Evolutionary conservation across 2,888 invertebrate genomes (phyloP).

Genomic region (Melinaea marsaeus): DNA sequence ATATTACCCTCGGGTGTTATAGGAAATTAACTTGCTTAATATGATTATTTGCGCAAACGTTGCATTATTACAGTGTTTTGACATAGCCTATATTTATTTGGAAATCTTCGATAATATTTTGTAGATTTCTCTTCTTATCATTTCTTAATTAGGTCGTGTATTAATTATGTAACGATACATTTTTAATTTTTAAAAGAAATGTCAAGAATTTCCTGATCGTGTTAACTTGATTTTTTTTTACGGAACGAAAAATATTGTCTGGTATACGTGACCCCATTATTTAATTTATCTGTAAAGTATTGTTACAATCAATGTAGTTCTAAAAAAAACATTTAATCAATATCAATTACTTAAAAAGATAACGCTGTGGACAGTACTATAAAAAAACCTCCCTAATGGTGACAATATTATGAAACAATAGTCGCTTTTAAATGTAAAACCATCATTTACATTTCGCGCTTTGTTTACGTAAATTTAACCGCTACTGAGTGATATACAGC

Average conservation of each 20-base stretch:
- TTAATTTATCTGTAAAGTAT: conserved; percentile 9
- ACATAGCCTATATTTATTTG: no score
- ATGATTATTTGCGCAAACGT: neutral
- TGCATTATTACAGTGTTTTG: neutral
- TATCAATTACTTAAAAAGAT: conserved; percentile 61
- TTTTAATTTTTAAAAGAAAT: no score
- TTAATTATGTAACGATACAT: no score
- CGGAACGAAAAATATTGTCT: neutral
- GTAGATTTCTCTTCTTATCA: neutral
- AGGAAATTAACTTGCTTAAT: neutral
- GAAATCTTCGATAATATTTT: neutral
- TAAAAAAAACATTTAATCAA: conserved; percentile 44
- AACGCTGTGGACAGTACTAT: conserved; percentile 50
- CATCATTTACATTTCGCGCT: conserved; percentile 26
- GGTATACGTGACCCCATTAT: neutral
- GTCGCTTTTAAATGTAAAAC: no score
- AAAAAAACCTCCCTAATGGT: no score
- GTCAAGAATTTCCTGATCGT: no score
- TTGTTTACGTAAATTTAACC: conserved; percentile 27
- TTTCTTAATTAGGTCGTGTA: neutral
- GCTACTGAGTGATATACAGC: conserved; percentile 36
- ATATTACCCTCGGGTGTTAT: no score
- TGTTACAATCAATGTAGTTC: conserved; percentile 38
- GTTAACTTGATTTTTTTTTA: conserved; percentile 7
- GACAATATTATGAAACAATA: no score